Evolutionary conservation across 92 coral and sea anemone species (phyloP), one percentile per base, ranked within the genome.

Genomic region (Bergia puertoricense): DNA sequence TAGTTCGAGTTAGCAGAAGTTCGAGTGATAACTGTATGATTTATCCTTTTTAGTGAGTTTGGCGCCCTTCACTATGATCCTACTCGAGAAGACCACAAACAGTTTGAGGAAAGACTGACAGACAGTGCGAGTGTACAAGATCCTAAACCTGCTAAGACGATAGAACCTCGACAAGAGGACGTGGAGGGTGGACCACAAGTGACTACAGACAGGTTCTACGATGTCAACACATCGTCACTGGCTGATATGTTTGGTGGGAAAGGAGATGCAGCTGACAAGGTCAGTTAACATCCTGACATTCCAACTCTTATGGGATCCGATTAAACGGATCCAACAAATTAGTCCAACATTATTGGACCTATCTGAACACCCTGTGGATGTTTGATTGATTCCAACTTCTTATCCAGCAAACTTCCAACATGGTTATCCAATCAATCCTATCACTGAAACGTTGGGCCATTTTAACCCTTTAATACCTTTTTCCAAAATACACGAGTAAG

Each of bases 31-130:
- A 54, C 62, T 7, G 66, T 43, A 30, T 68, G 22, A 0, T 77
- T 59, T 51, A 44, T 71, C 16, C 9, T 54, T 88, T 74, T 65
- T 86, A 94, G 99, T 74, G 92, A 90, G 85, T 92, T 93, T 18
- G 80, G 86, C 22, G 30, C 90, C 66, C 87, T 94, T 14, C 99
- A 81, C 81, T 97, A 97, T 48, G 99, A 97, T 83, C 99, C 99
- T 9, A 90, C 90, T 8, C 92, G 96, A 82, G 96, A 95, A 51
- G 99, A 95, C 88, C 99, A 97, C 86, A 90, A 83, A 41, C 90
- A 92, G 85, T 95, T 90, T 91, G 99, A 95, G 76, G 95, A 95
- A 74, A 90, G 68, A 9, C 87, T 74, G 23, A 59, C 69, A 80
- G 88, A 83, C 72, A 86, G 82, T 40, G 43, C 15, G 10, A 72